Conservation (phyloP, 2,797 vertebrate species). For the Petrocephalus sullivani region DNA sequence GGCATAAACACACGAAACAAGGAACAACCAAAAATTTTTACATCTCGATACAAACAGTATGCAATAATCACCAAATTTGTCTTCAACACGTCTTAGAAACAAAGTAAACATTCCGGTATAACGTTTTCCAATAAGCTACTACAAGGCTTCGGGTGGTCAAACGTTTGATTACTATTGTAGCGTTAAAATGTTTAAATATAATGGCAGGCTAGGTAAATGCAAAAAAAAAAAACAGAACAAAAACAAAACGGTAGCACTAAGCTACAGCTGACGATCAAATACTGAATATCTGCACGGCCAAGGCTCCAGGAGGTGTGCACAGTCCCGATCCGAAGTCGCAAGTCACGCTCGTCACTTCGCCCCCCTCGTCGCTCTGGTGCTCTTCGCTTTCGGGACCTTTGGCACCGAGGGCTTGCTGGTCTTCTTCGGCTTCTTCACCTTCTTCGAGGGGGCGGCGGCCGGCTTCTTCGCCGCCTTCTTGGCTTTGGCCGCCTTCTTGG, state of each 20-base stretch:
- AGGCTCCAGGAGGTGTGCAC: background rate
- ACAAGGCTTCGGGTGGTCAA: background rate
- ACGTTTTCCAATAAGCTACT: background rate
- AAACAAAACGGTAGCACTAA: conserved; percentile 11
- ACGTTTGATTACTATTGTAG: background rate
- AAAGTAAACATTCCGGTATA: background rate
- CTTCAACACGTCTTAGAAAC: background rate
- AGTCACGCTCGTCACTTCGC: conserved; percentile 7
- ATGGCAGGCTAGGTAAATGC: background rate
- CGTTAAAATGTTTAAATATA: background rate
- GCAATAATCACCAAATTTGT: background rate
- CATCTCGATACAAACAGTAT: conserved; percentile 9
- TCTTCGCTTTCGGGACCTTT: conserved; percentile 53
- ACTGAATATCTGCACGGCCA: background rate
- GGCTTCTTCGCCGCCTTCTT: conserved; percentile 33
- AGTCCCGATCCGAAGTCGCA: background rate
- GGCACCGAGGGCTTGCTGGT: conserved; percentile 64
- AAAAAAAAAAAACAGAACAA: background rate
- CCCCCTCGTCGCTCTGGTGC: conserved; percentile 39
- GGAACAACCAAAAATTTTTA: background rate
- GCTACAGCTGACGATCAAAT: conserved; percentile 9
- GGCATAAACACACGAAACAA: background rate
- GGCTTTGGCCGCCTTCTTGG: conserved; percentile 35
- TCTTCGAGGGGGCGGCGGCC: conserved; percentile 20
- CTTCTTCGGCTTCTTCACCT: conserved; percentile 47